Evolutionary conservation across 2,113 vertebrate genomes (phyloP), one percentile per base, ranked within the genome.

Genomic region (Hypomesus transpacificus): DNA sequence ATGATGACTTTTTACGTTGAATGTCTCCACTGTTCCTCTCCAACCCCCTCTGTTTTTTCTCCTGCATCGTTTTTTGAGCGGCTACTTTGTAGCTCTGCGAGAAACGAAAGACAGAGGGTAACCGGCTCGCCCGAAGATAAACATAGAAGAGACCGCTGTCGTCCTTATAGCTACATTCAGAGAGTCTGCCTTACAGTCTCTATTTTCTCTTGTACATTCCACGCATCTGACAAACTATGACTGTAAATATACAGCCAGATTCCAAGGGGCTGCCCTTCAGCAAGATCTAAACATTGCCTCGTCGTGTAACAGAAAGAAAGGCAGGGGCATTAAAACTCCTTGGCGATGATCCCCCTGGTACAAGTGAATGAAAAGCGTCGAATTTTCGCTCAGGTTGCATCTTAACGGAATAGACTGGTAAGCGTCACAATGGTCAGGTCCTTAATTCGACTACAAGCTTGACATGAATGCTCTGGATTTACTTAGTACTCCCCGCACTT

Each of bases 1-100:
- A 96, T 14, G 95, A 95, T 8, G 90, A 83, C 85, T 93, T 94
- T 88, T 93, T 94, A 59, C 85, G 84, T 63, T 91, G 87, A 79
- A 92, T 87, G 79, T 93, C 90, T 71, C 84, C 85, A 79, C 89
- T 62, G 88, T 91, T 88, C 84, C 89, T 81, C 50, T 88, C 85
- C 82, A 90, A 76, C 79, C 84, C 87, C 79, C 89, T 89, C 75
- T 88, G 88, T 82, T 93, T 93, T 89, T 93, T 94, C 75, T 92
- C 93, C 92, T 92, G 94, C 93, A 95, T 94, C 87, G 31, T 74
- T 88, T 85, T 24, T 69, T 66, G 39, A 79, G 67, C 69, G 22
- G 82, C 75, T 62, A 80, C 73, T 75, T 78, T 84, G 71, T 80
- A 68, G 63, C 57, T 77, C 75, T 28, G 78, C 80, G 78, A 65